Evolutionary conservation across 1,140 invertebrate species (phyloP).

Genomic region (Lerema accius): DNA sequence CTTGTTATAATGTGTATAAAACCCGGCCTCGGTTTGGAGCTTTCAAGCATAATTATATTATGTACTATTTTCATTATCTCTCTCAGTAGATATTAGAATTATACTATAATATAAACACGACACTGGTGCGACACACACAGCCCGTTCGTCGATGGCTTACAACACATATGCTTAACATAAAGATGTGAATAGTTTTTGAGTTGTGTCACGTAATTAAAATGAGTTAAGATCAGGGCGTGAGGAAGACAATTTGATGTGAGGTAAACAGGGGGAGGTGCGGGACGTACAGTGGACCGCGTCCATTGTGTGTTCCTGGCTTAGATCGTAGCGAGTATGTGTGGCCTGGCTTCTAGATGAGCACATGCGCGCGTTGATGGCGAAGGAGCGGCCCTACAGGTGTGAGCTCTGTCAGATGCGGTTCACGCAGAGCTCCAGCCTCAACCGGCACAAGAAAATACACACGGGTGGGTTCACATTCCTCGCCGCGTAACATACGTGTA

Average conservation of each 20-base stretch:
- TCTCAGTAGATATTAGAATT: slow-evolving; percentile 21
- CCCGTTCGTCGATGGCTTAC: slow-evolving; percentile 49
- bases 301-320: slow-evolving; percentile 58
- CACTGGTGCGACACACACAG: slow-evolving; percentile 69
- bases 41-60: slow-evolving; percentile 37
- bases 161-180: slow-evolving; percentile 74
- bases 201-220: slow-evolving; percentile 58
- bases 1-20: slow-evolving; percentile 27
- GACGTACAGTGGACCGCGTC: slow-evolving; percentile 57
- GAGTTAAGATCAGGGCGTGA: slow-evolving; percentile 73
- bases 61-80: slow-evolving; percentile 39
- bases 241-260: slow-evolving; percentile 64
- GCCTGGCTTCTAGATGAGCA: slow-evolving; percentile 82
- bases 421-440: slow-evolving; percentile 90
- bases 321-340: slow-evolving; percentile 46
- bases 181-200: slow-evolving; percentile 82
- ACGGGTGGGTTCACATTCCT: slow-evolving; percentile 84
- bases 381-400: slow-evolving; percentile 90
- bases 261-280: slow-evolving; percentile 78
- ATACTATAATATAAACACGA: slow-evolving; percentile 44
- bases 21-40: slow-evolving; percentile 31
- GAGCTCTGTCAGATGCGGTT: slow-evolving; percentile 89
- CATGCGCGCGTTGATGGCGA: slow-evolving; percentile 82
- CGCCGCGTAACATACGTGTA: too few relatives aligned
- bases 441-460: slow-evolving; percentile 93